phyloP scores from a whole-genome alignment of 2,113 vertebrate species.

The Benitochromis conjunctus region DNA sequence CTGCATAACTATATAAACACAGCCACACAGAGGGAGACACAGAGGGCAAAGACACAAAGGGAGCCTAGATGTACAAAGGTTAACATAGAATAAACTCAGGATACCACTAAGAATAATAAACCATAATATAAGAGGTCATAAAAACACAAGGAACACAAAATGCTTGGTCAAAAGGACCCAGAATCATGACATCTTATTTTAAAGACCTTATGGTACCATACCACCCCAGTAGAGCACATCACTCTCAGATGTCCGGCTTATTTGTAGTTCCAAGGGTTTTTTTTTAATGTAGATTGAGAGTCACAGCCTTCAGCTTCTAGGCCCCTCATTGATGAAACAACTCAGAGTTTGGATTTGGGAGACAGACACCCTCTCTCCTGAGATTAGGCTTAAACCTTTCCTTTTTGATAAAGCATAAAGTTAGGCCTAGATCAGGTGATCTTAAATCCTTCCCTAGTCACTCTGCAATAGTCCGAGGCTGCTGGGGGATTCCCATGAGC shows the following conservation, averaged over 20 bases:
- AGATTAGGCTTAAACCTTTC: background rate
- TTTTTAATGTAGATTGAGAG: background rate
- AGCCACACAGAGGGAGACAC: too few relatives aligned
- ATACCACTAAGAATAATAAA: too few relatives aligned
- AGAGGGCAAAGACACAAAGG: too few relatives aligned
- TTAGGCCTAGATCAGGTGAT: background rate
- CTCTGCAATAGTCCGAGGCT: background rate
- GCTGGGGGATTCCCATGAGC: background rate
- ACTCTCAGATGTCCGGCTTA: background rate
- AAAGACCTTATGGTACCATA: background rate
- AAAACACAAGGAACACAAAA: too few relatives aligned
- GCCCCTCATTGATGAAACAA: rapidly evolving
- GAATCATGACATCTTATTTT: too few relatives aligned
- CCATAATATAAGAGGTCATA: too few relatives aligned
- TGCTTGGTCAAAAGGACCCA: too few relatives aligned
- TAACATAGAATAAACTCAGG: too few relatives aligned
- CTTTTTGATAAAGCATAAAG: background rate
- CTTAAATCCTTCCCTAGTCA: background rate
- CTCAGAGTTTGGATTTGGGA: background rate
- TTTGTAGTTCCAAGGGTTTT: background rate
- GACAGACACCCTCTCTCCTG: background rate
- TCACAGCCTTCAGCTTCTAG: background rate
- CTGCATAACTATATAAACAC: too few relatives aligned
- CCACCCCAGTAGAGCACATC: background rate
- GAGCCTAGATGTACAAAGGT: too few relatives aligned